Evolutionary conservation across 64 coral and sea anemone genomes (phyloP), one percentile per base, ranked within the genome.

Genomic region (Trachythela sp.): DNA sequence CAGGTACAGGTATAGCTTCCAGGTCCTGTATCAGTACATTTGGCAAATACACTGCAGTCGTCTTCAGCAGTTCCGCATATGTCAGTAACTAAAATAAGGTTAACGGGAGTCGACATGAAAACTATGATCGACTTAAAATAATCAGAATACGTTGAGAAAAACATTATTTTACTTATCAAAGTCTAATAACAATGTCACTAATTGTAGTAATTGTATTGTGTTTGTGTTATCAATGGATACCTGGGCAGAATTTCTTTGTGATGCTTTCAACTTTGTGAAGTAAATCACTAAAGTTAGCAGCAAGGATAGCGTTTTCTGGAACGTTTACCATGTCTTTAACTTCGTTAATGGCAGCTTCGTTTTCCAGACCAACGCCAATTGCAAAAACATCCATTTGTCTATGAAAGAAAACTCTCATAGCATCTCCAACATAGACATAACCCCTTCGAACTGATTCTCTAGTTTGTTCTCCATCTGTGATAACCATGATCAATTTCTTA

Each of bases 301-400:
- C 54, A 70, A 88, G 39, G 38, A 88, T 88, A 15, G 86, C 86
- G 59, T 88, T 88, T 40, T 88, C 59, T 70, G 86, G 54, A 70
- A n/a, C 30, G 8, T 88, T 42, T 39, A 88, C 86, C 86, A 88
- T 88, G 70, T 70, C 86, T 39, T 40, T 70, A 5, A 88, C 36
- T 88, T 88, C 56, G 13, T 88, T 70, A 11, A 40, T 88, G 18
- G 59, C 59, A 39, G 5, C 29, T 70, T 88, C 36, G 1, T 70
- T 67, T 18, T 36, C 39, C 36, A 70, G 26, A n/a, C 86, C 86
- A 70, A 88, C 59, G 9, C 54, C 86, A 20, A 88, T 70, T 24
- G 86, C 86, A 88, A 70, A n/a, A 88, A 88, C 86, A 26, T 70
- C 40, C 86, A 88, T 88, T 15, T 88, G 17, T 88, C 86, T 67